These are phyloP conservation scores for Burhinus oedicnemus DNA, from an alignment of 2,113 vertebrate genomes.

Conservation along the genomic window DNA sequence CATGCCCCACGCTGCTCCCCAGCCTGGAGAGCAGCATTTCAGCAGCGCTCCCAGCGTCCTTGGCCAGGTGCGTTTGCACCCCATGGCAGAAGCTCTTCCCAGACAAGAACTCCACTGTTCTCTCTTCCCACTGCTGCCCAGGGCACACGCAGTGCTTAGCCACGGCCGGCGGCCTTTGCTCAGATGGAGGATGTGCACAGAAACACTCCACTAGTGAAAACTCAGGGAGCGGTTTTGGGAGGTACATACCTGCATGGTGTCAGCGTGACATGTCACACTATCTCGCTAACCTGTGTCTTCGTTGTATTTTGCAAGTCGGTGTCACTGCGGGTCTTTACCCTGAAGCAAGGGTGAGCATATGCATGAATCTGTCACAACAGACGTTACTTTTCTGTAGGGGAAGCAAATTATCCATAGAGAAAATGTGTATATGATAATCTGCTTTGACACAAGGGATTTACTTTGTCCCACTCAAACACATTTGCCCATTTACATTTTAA, in stretches of 20 bases:
- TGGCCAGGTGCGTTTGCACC: rapidly evolving
- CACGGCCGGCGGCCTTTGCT: not conserved
- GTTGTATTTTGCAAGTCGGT: not conserved
- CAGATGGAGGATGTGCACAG: not conserved
- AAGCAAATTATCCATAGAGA: conserved; percentile 21
- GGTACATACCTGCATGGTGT: conserved; percentile 15
- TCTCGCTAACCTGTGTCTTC: not conserved
- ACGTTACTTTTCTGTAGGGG: not conserved
- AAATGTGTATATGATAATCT: conserved; percentile 10
- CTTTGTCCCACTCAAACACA: conserved; percentile 26
- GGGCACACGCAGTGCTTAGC: rapidly evolving
- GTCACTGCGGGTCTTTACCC: not conserved
- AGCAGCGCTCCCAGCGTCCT: rapidly evolving
- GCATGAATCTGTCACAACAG: not conserved
- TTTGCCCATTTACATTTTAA: conserved; percentile 55
- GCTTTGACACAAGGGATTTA: conserved; percentile 41
- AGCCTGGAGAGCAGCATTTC: not conserved
- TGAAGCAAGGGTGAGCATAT: not conserved
- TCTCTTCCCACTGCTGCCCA: rapidly evolving
- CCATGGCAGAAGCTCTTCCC: not conserved
- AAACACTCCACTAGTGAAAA: not conserved
- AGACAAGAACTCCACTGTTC: rapidly evolving
- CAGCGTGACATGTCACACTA: not conserved
- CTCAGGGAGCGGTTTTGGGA: not conserved
- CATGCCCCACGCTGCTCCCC: not conserved